Percentiles rank a stretch among this genome's conserved stretches.
These are phyloP conservation scores for Salticus scenicus DNA, from an alignment of 2,888 invertebrate species.

Conservation along the genomic window DNA sequence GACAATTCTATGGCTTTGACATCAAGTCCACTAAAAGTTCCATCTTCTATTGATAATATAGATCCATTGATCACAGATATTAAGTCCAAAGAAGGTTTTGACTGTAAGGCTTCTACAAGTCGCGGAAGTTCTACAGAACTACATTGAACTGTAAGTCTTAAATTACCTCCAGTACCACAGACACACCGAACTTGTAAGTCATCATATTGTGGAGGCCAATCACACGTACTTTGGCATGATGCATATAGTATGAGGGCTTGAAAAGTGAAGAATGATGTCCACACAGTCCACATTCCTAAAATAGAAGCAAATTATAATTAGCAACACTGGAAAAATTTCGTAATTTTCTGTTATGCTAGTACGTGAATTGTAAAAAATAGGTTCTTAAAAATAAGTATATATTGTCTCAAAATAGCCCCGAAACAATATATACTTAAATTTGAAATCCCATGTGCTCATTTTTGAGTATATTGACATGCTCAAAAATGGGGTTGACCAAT, in stretches of 20 bases:
- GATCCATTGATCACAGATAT: slow-evolving; percentile 92
- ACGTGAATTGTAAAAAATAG: too few species aligned
- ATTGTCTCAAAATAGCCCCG: too few species aligned
- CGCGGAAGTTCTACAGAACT: slow-evolving; percentile 74
- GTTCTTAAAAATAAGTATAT: too few species aligned
- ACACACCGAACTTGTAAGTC: slow-evolving; percentile 89
- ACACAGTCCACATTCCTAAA: neutral
- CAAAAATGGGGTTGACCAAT: too few species aligned
- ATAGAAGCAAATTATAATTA: too few species aligned
- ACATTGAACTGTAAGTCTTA: slow-evolving; percentile 72
- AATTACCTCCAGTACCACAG: slow-evolving; percentile 89
- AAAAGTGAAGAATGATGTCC: neutral
- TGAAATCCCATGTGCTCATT: too few species aligned
- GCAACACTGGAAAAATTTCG: too few species aligned
- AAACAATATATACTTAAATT: too few species aligned
- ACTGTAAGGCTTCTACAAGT: slow-evolving; percentile 81
- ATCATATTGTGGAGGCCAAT: slow-evolving; percentile 86
- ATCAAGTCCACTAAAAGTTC: slow-evolving; percentile 82
- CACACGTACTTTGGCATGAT: slow-evolving; percentile 80
- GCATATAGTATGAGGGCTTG: slow-evolving; percentile 4
- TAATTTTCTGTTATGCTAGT: too few species aligned
- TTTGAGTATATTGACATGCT: too few species aligned
- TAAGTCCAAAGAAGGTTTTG: slow-evolving; percentile 83
- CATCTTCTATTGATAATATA: slow-evolving; percentile 79
- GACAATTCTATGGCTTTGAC: slow-evolving; percentile 75